These are phyloP conservation scores for Babylonia areolata DNA, from an alignment of 1,140 invertebrate genomes.

Conservation along the genomic window DNA sequence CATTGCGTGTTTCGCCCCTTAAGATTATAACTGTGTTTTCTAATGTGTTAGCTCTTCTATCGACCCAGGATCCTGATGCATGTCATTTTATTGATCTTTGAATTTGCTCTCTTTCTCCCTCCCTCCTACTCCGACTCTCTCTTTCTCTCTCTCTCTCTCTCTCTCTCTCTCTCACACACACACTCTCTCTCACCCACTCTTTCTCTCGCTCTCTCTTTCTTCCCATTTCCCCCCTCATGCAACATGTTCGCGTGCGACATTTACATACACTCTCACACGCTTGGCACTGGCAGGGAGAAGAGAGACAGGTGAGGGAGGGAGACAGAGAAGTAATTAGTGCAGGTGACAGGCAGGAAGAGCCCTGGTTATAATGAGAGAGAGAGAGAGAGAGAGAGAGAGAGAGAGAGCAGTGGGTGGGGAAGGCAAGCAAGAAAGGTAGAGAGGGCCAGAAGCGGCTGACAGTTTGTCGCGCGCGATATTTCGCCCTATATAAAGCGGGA, in stretches of 20 bases:
- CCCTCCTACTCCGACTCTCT: background rate
- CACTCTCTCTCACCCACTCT: background rate
- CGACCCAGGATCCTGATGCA: background rate
- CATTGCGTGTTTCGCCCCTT: background rate
- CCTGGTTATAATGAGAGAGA: background rate
- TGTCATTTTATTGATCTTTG: slow-evolving; percentile 7
- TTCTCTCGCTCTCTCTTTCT: background rate
- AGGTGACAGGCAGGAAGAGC: background rate
- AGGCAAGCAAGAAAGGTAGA: background rate
- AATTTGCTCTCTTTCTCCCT: background rate
- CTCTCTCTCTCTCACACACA: slow-evolving; percentile 23
- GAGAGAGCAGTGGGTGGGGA: background rate
- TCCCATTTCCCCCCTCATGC: background rate
- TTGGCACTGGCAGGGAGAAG: background rate
- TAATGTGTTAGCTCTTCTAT: background rate
- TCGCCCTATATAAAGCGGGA: background rate
- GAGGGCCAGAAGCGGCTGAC: background rate
- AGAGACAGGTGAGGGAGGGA: background rate
- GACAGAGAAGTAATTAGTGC: background rate
- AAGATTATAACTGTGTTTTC: background rate
- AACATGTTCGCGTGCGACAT: background rate
- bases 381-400: slow-evolving; percentile 11
- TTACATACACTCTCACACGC: background rate
- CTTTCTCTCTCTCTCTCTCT: slow-evolving; percentile 26
- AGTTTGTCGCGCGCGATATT: background rate